Conservation (phyloP, 2,797 vertebrate genomes). For the Pagetopsis macropterus region DNA sequence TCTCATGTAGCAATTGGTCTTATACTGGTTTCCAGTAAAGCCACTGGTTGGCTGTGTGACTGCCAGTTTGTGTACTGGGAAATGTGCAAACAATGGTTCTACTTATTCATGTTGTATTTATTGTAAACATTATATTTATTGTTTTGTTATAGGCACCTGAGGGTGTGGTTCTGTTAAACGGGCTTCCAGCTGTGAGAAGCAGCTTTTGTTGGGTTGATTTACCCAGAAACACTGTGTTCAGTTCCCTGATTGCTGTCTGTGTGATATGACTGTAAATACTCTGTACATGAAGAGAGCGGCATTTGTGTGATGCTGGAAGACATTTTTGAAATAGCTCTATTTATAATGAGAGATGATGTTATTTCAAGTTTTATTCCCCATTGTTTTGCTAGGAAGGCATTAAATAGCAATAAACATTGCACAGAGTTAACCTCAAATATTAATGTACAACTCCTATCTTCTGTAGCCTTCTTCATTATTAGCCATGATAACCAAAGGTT, state of each 20-base stretch:
- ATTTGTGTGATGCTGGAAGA: conserved; percentile 41
- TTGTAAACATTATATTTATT: conserved; percentile 67
- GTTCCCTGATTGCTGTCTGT: conserved; percentile 57
- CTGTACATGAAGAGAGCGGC: conserved; percentile 43
- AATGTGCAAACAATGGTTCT: conserved; percentile 56
- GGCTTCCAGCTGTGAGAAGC: conserved; percentile 69
- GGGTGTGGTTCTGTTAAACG: conserved; percentile 60
- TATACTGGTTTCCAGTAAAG: conserved; percentile 63
- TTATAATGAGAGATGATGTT: conserved; percentile 43
- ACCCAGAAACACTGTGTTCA: conserved; percentile 67
- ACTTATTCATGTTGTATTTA: conserved; percentile 68
- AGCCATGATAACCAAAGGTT: conserved; percentile 33
- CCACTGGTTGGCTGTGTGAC: conserved; percentile 72
- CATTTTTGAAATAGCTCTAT: conserved; percentile 49
- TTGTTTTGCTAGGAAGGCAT: conserved; percentile 60
- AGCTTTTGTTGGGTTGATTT: conserved; percentile 47
- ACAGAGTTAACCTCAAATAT: conserved; percentile 69
- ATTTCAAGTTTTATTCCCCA: conserved; percentile 38
- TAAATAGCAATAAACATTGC: conserved; percentile 78
- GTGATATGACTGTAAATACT: conserved; percentile 65
- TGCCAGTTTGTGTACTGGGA: conserved; percentile 55
- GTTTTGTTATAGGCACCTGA: conserved; percentile 32
- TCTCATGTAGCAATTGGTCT: conserved; percentile 65
- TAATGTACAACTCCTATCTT: conserved; percentile 28
- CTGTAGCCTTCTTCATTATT: conserved; percentile 8